Evolutionary conservation across 2,888 invertebrate genomes (phyloP), one percentile per base, ranked within the genome.

Genomic region (Gisinianus flammeolus): DNA sequence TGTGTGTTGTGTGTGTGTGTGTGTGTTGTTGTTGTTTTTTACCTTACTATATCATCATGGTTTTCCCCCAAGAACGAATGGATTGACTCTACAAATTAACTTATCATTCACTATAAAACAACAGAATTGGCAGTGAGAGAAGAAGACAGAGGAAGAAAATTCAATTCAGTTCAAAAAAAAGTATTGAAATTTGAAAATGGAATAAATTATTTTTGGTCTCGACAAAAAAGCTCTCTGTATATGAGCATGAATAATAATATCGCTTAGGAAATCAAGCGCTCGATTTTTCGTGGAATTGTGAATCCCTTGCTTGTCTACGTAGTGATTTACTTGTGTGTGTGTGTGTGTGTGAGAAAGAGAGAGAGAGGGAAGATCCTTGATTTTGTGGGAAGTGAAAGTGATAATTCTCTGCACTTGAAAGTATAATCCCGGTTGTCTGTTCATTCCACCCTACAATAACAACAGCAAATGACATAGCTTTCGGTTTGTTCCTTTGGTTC

Each of bases 21-120:
- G 2, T 44, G 67, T 44, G 31, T 10, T 35, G 22, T 52, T 71
- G 54, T 54, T 67, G 12, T 67, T 67, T n/a, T 67, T 64, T 64
- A 64, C 16, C 16, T 64, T 26, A n/a, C n/a, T 64, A 26, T 64
- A 12, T 64, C 22, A 24, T 24, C 24, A 26, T 64, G 22, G 4
- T 64, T 64, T n/a, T n/a, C n/a, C n/a, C n/a, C n/a, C n/a, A n/a
- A n/a, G n/a, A n/a, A n/a, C n/a, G 12, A 12, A 22, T 64, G 6
- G n/a, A 58, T 58, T 6, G n/a, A 22, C 58, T 6, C 19, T 8
- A n/a, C 58, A 58, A 22, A 58, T 22, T 12, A n/a, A 64, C 26
- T 26, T 64, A 6, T 64, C 62, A 64, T 24, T 6, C 10, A n/a
- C n/a, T n/a, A n/a, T n/a, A n/a, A n/a, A n/a, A n/a, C n/a, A n/a